A percentile compares a stretch with the other conserved stretches of the same genome.
These are phyloP conservation scores for Drosophila grimshawi DNA, from an alignment of 1,140 invertebrate genomes.

Conservation along the genomic window DNA sequence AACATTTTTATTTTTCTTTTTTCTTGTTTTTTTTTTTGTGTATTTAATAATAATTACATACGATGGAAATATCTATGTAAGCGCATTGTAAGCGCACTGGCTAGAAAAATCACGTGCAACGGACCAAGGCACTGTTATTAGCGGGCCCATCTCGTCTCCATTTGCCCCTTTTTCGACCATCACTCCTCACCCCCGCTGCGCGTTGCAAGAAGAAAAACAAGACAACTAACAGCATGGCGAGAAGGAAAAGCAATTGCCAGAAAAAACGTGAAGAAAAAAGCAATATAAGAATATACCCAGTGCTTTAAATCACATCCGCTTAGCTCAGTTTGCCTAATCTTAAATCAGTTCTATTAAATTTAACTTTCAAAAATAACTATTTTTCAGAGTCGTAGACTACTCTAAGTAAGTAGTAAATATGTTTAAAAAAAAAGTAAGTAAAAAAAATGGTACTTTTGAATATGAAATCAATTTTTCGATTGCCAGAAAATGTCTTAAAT, in stretches of 20 bases:
- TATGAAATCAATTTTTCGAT: too few species aligned
- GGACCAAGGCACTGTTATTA: slow-evolving; percentile 57
- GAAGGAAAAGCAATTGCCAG: slow-evolving; percentile 23
- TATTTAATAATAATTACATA: slow-evolving; percentile 80
- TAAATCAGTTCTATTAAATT: too few species aligned
- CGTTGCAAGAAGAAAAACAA: slow-evolving; percentile 12
- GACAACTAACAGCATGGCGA: slow-evolving; percentile 31
- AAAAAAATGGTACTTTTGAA: too few species aligned
- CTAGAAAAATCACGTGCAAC: slow-evolving; percentile 75
- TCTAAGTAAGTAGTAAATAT: too few species aligned
- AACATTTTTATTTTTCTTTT: slow-evolving; percentile 43
- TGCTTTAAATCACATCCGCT: too few species aligned
- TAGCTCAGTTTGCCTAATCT: too few species aligned
- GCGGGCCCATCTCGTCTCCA: slow-evolving; percentile 46
- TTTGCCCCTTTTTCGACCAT: slow-evolving; percentile 5
- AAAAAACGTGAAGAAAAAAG: slow-evolving; percentile 1
- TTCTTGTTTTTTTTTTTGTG: slow-evolving; percentile 14
- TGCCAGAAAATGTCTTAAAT: too few species aligned
- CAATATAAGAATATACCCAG: slow-evolving; percentile 6
- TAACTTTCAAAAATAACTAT: too few species aligned
- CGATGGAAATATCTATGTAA: slow-evolving; percentile 28
- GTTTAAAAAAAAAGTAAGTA: too few species aligned
- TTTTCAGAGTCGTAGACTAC: too few species aligned
- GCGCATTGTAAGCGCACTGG: slow-evolving; percentile 33
- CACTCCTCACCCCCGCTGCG: slow-evolving; percentile 2